Conservation (phyloP, 2,113 vertebrate genomes). For the Chaetodon auriga region DNA sequence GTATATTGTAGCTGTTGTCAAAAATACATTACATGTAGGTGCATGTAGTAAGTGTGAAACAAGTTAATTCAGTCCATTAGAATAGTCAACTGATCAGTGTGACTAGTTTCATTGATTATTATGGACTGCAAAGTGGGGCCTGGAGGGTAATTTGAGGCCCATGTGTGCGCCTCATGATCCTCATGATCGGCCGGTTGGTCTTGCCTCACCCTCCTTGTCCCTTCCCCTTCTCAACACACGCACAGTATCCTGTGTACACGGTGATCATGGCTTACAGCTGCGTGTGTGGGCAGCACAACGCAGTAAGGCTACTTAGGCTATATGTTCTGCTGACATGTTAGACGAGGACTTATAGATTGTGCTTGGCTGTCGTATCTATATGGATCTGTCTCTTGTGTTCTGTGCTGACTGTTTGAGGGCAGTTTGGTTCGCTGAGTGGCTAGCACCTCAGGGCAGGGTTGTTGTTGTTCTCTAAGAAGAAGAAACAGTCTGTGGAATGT, state of each 20-base stretch:
- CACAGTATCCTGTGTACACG: constrained; percentile 58
- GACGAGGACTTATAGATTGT: constrained; percentile 75
- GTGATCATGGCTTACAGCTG: constrained; percentile 63
- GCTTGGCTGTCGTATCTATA: constrained; percentile 47
- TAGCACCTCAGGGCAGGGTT: constrained; percentile 71
- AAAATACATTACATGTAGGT: not conserved
- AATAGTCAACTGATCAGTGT: constrained; percentile 67
- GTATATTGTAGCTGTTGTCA: not conserved
- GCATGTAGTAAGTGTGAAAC: constrained; percentile 1
- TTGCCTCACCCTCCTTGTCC: constrained; percentile 55
- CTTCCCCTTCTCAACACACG: constrained; percentile 45
- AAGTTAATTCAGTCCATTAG: constrained; percentile 37
- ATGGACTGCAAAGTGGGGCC: constrained; percentile 50
- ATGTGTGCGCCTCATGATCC: constrained; percentile 63
- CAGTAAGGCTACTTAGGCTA: constrained; percentile 77
- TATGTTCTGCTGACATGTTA: constrained; percentile 81
- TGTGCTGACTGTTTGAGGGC: constrained; percentile 52
- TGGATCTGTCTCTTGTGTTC: constrained; percentile 32
- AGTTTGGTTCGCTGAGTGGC: constrained; percentile 62
- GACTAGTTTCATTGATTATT: constrained; percentile 70
- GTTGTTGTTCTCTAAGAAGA: constrained; percentile 78
- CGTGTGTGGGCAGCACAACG: constrained; percentile 62
- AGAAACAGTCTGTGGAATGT: constrained; percentile 80
- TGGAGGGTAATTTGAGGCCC: constrained; percentile 65
- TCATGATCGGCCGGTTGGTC: constrained; percentile 66